Conservation (phyloP, 1,140 invertebrate genomes). For the Hylyphantes graminicola region DNA sequence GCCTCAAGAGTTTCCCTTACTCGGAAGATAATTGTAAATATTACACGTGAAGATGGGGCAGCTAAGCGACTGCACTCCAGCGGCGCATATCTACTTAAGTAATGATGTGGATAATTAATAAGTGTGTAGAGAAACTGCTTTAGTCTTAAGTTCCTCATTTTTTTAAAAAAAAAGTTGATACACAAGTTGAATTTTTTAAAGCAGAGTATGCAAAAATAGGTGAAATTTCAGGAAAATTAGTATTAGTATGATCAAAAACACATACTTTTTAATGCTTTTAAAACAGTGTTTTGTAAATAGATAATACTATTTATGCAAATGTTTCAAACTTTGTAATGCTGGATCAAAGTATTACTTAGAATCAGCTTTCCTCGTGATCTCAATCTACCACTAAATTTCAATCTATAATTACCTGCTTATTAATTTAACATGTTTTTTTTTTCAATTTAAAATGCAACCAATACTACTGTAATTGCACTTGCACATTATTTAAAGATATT, state of each 20-base stretch:
- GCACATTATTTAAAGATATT: too few species aligned
- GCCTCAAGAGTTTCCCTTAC: conserved; percentile 9
- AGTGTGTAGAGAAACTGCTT: not conserved
- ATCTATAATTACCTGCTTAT: too few species aligned
- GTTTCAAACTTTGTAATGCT: not conserved
- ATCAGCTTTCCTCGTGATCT: conserved; percentile 43
- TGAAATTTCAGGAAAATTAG: too few species aligned
- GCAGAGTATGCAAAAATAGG: too few species aligned
- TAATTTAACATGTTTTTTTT: too few species aligned
- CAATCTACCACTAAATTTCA: not conserved
- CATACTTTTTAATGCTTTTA: not conserved
- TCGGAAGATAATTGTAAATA: conserved; percentile 7
- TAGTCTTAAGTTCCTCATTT: conserved; percentile 1
- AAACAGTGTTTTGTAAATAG: not conserved
- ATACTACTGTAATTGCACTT: too few species aligned
- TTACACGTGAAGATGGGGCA: conserved; percentile 1
- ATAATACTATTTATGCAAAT: not conserved
- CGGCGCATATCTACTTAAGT: too few species aligned
- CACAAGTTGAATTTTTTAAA: too few species aligned
- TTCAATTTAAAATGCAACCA: too few species aligned
- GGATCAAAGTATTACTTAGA: not conserved
- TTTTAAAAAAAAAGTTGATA: too few species aligned
- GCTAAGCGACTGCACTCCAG: too few species aligned
- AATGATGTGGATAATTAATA: not conserved
- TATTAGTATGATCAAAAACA: not conserved